A percentile compares a stretch with the other conserved stretches of the same genome.
Evolutionary conservation across 2,113 vertebrate species (phyloP).

Genomic region (Urocitellus parryii): DNA sequence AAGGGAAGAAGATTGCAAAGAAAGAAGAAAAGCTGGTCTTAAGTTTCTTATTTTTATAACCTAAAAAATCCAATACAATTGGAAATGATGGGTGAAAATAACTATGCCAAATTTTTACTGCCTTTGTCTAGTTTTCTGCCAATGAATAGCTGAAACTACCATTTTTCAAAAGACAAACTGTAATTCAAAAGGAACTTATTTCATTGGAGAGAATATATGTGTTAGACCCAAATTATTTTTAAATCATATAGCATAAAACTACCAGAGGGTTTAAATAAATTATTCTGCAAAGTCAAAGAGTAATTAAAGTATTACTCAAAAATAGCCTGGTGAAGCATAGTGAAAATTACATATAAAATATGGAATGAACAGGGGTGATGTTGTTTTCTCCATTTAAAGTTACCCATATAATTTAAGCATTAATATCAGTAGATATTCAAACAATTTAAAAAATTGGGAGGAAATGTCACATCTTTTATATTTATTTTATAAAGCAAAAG

Average conservation of each 20-base stretch:
- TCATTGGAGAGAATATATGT: not conserved
- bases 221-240: not conserved
- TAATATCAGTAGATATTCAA: not conserved
- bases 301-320: not conserved
- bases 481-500: constrained; percentile 48
- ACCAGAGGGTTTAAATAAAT: not conserved
- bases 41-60: not conserved
- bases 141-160: not conserved
- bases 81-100: not conserved
- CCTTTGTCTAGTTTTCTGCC: not conserved
- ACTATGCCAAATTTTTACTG: not conserved
- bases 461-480: not conserved
- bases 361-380: not conserved
- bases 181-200: not conserved
- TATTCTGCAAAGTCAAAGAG: not conserved
- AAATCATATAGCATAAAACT: not conserved
- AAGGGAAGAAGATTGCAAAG: not conserved
- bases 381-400: not conserved
- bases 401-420: not conserved
- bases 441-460: constrained; percentile 12
- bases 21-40: not conserved
- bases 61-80: not conserved
- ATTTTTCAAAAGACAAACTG: not conserved
- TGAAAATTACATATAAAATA: not conserved
- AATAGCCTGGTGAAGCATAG: not conserved